phyloP scores from a whole-genome alignment of 2,888 invertebrate genomes.

The Belgica antarctica region DNA sequence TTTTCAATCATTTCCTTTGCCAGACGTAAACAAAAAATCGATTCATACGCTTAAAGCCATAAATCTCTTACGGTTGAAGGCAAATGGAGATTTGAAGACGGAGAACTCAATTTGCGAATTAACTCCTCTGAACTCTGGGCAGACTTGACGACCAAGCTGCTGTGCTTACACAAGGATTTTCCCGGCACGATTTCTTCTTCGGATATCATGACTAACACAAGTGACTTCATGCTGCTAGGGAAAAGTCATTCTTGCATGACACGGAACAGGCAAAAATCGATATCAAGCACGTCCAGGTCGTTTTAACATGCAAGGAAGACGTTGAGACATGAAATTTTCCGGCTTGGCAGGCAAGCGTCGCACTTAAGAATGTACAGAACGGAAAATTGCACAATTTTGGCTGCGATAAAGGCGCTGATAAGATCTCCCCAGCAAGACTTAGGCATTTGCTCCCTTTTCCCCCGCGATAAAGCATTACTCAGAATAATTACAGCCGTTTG shows the following conservation, averaged over 20 bases:
- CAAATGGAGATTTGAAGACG: not conserved
- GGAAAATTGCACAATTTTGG: too few species aligned
- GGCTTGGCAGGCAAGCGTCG: too few species aligned
- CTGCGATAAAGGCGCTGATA: too few species aligned
- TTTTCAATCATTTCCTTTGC: not conserved
- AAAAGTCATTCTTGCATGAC: not conserved
- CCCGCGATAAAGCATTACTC: too few species aligned
- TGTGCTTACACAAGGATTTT: not conserved
- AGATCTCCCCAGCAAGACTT: too few species aligned
- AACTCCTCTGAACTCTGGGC: not conserved
- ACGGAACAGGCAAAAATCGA: too few species aligned
- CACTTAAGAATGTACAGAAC: too few species aligned
- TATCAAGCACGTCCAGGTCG: not conserved
- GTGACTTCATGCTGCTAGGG: not conserved
- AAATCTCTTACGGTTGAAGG: too few species aligned
- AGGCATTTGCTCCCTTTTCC: too few species aligned
- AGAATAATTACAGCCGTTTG: not conserved
- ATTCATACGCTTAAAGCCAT: not conserved
- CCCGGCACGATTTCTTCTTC: too few species aligned
- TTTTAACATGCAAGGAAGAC: not conserved
- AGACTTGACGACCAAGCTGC: not conserved
- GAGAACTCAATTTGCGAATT: not conserved
- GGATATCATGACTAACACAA: constrained; percentile 9
- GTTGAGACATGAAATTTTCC: too few species aligned
- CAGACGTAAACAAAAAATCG: constrained; percentile 2